These are phyloP conservation scores for Calyptomena viridis DNA, from an alignment of 2,113 vertebrate species.

Conservation along the genomic window DNA sequence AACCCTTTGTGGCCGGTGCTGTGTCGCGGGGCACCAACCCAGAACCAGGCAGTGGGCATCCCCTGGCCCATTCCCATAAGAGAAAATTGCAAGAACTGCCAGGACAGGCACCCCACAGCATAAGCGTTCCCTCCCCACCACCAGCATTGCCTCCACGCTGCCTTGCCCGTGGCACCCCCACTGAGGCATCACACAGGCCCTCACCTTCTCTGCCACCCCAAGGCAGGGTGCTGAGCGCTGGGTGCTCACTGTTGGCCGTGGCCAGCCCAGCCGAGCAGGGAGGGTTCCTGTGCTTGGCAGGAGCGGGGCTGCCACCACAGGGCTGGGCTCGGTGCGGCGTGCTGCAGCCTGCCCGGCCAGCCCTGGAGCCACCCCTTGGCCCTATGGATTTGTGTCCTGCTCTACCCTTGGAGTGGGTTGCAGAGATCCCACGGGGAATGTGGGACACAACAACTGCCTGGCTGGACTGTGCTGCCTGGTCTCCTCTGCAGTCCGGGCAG, in stretches of 20 bases:
- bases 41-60: slow-evolving; percentile 12
- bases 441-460: neutral
- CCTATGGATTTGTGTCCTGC: neutral
- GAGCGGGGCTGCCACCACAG: neutral
- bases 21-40: neutral
- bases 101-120: accelerated
- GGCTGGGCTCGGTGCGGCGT: neutral
- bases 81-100: slow-evolving; percentile 7
- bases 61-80: neutral
- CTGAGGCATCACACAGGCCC: neutral
- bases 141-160: neutral
- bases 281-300: neutral
- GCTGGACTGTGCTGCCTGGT: neutral
- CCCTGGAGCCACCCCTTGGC: neutral
- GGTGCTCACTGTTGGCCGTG: neutral
- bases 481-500: neutral
- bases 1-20: slow-evolving; percentile 51
- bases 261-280: neutral
- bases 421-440: neutral
- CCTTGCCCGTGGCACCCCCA: neutral
- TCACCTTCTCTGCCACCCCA: neutral
- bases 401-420: neutral
- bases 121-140: neutral
- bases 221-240: neutral
- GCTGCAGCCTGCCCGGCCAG: neutral